Base-by-base conservation (phyloP, 2,888 invertebrate genomes). In the Acanthosepion pharaonis region DNA sequence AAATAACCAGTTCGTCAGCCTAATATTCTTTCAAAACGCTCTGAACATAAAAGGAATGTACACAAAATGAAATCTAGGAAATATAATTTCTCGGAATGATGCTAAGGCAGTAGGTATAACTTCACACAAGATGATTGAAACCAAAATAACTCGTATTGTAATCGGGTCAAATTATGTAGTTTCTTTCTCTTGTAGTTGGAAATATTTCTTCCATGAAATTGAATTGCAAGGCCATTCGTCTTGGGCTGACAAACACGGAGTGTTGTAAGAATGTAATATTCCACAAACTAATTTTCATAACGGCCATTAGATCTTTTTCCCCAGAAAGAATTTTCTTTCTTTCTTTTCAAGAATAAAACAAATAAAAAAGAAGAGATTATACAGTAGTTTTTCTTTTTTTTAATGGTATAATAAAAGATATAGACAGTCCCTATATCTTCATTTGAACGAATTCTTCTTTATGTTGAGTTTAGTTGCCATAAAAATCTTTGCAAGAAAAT, bases 121-220 rank as follows among this genome's bases (percentile, higher is more conserved):
- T 23, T 23, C 25, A 6, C 20, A 59, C 20, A n/a, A 78, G 15
- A n/a, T 33, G n/a, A 78, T 78, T 78, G 78, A 78, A 78, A 78
- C n/a, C n/a, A 78, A 78, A 78, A 78, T 78, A 78, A 15, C 78
- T 78, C 33, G n/a, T 78, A n/a, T 78, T 11, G 33, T 78, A 9
- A 78, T 78, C 78, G n/a, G n/a, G 78, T 78, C 11, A 78, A 78
- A 78, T 78, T n/a, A 78, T 78, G n/a, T 15, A 15, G 11, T 78
- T n/a, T 78, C 78, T 78, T 33, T 78, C 15, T n/a, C n/a, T 78
- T 78, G 8, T 2, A 33, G 11, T 78, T 15, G 33, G 15, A 78
- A 78, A 78, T 78, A 78, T n/a, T 78, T 78, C 78, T 78, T 78
- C 78, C 78, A 33, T 78, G 78, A 78, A 78, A 78, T 78, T 78